phyloP scores from a whole-genome alignment of 2,888 invertebrate species.

The Anorthoa munda region DNA sequence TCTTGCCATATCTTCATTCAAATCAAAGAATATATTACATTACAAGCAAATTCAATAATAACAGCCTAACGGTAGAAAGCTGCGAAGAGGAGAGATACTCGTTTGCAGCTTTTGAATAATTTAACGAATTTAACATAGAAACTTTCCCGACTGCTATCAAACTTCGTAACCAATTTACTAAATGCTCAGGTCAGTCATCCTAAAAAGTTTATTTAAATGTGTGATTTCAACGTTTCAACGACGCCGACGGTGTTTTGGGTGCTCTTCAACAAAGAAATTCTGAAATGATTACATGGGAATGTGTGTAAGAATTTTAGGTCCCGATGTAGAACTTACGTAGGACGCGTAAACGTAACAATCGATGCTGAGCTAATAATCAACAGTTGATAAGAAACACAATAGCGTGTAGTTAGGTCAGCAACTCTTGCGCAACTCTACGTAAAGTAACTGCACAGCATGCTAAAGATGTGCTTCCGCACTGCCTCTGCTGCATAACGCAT shows the following conservation, averaged over 20 bases:
- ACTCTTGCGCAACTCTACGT: slow-evolving; percentile 60
- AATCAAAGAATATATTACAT: slow-evolving; percentile 6
- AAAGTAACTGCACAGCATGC: slow-evolving; percentile 50
- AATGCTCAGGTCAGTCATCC: slow-evolving; percentile 37
- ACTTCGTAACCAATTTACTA: slow-evolving; percentile 50
- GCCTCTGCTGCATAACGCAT: slow-evolving; percentile 51
- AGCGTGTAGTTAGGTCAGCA: slow-evolving; percentile 57
- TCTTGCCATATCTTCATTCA: slow-evolving; percentile 1
- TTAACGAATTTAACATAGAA: slow-evolving; percentile 55
- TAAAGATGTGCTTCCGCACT: slow-evolving; percentile 61
- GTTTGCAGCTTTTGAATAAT: slow-evolving; percentile 68
- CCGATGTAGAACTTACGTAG: slow-evolving; percentile 17
- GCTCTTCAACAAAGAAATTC: background rate
- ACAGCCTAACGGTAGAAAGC: slow-evolving; percentile 65
- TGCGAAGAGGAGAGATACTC: slow-evolving; percentile 64
- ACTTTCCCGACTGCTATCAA: slow-evolving; percentile 58
- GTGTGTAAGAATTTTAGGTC: background rate
- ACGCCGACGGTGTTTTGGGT: background rate
- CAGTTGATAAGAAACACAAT: slow-evolving; percentile 49
- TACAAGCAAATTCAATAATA: slow-evolving; percentile 44
- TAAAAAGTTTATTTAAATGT: slow-evolving; percentile 6
- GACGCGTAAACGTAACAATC: slow-evolving; percentile 26
- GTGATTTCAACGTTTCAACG: slow-evolving; percentile 1
- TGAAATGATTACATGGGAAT: background rate
- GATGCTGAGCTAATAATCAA: slow-evolving; percentile 32